Percentiles rank a stretch among this genome's conserved stretches.
Conservation (phyloP, 2,113 vertebrate genomes). For the Tiliqua scincoides region DNA sequence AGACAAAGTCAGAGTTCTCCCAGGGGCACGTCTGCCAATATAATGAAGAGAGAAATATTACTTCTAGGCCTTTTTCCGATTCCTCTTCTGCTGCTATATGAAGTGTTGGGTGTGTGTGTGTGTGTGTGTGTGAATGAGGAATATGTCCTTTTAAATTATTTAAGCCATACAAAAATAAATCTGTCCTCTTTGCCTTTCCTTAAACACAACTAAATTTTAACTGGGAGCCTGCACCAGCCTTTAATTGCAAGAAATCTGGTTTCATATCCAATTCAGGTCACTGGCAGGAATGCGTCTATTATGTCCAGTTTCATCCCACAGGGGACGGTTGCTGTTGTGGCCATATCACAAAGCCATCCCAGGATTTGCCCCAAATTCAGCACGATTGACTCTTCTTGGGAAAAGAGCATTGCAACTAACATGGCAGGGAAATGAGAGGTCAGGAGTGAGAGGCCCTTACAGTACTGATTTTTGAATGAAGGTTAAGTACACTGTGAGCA, state of each 20-base stretch:
- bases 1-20: constrained; percentile 12
- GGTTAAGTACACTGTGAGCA: not conserved
- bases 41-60: not conserved
- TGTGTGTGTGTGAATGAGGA: constrained; percentile 30
- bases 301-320: constrained; percentile 27
- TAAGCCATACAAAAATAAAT: not conserved
- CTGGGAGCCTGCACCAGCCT: not conserved
- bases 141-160: constrained; percentile 14
- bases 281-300: constrained; percentile 15
- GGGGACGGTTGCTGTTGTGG: not conserved
- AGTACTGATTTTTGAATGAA: not conserved
- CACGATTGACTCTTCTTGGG: not conserved
- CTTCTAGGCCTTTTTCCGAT: not conserved
- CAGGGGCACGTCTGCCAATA: not conserved
- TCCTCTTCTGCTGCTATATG: not conserved
- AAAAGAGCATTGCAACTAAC: not conserved
- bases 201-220: constrained; percentile 13
- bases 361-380: not conserved
- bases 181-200: constrained; percentile 13
- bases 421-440: rapidly evolving
- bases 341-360: not conserved
- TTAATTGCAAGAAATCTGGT: constrained; percentile 22
- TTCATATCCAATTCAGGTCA: constrained; percentile 29
- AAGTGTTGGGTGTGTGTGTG: not conserved
- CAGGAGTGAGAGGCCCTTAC: not conserved